phyloP scores from a whole-genome alignment of 2,888 invertebrate species.

The Apodemia hepburni region DNA sequence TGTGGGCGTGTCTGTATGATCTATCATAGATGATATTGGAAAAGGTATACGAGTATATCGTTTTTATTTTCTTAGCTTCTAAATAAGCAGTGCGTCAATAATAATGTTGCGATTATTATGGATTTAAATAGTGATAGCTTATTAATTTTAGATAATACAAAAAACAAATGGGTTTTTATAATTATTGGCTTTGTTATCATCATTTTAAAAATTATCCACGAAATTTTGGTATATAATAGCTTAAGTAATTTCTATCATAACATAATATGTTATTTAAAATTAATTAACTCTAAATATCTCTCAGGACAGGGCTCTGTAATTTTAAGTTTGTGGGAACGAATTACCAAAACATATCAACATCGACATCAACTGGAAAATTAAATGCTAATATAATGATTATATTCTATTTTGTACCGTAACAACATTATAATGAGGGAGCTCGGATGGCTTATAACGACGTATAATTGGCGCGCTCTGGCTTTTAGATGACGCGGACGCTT shows the following conservation, averaged over 20 bases:
- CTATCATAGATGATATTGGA: too few species aligned
- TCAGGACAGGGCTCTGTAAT: constrained; percentile 30
- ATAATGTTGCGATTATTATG: not conserved
- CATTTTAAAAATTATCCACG: not conserved
- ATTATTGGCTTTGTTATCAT: not conserved
- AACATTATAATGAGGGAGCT: constrained; percentile 51
- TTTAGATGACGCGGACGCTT: constrained; percentile 15
- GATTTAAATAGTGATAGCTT: not conserved
- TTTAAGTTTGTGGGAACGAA: constrained; percentile 37
- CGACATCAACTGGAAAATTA: constrained; percentile 71
- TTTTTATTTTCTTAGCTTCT: too few species aligned
- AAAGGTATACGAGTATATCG: too few species aligned
- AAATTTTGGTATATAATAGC: not conserved
- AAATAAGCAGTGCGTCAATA: not conserved
- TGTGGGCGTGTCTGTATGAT: too few species aligned
- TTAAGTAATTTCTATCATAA: constrained; percentile 11
- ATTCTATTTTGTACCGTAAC: constrained; percentile 66
- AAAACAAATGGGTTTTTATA: not conserved
- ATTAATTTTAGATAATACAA: not conserved
- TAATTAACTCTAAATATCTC: constrained; percentile 34
- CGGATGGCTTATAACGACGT: constrained; percentile 20
- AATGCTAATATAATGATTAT: constrained; percentile 76
- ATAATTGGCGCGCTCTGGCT: constrained; percentile 16
- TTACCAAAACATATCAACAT: constrained; percentile 34
- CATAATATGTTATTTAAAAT: constrained; percentile 24